phyloP scores from a whole-genome alignment of 2,888 invertebrate genomes.

The Pristionchus fissidentatus region DNA sequence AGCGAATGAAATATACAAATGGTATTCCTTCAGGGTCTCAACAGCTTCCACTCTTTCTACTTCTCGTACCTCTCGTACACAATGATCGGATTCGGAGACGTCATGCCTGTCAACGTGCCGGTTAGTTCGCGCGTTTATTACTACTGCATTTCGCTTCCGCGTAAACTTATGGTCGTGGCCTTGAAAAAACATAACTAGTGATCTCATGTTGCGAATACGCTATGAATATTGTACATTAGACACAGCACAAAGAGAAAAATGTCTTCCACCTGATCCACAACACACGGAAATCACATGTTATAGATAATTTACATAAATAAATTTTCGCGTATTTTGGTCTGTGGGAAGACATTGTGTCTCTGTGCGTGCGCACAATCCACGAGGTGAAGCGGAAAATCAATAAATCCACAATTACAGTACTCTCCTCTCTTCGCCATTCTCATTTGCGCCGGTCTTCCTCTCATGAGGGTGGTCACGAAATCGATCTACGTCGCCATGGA shows the following conservation, averaged over 20 bases:
- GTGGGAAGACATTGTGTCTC: too few relatives aligned
- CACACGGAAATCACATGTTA: too few relatives aligned
- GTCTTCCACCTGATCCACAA: too few relatives aligned
- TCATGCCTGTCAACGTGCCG: conserved; percentile 1
- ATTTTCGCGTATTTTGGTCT: too few relatives aligned
- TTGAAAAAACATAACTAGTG: too few relatives aligned
- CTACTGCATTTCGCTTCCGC: background rate
- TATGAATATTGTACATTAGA: too few relatives aligned
- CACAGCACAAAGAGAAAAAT: too few relatives aligned
- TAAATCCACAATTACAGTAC: background rate
- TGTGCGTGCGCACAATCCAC: too few relatives aligned
- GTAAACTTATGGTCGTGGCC: too few relatives aligned
- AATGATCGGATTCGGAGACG: conserved; percentile 8
- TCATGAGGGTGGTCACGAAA: conserved; percentile 58
- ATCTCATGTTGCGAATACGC: too few relatives aligned
- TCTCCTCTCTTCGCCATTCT: background rate
- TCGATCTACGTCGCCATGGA: conserved; percentile 61
- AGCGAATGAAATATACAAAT: background rate
- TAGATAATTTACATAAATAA: too few relatives aligned
- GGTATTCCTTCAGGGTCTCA: background rate
- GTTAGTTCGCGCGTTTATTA: background rate
- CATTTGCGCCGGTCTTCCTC: conserved; percentile 56
- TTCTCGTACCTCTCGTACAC: conserved; percentile 22
- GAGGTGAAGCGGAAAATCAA: background rate
- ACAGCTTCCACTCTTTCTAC: conserved; percentile 17